Evolutionary conservation across 2,888 invertebrate genomes (phyloP).

Genomic region (Dolichopus griseipennis): DNA sequence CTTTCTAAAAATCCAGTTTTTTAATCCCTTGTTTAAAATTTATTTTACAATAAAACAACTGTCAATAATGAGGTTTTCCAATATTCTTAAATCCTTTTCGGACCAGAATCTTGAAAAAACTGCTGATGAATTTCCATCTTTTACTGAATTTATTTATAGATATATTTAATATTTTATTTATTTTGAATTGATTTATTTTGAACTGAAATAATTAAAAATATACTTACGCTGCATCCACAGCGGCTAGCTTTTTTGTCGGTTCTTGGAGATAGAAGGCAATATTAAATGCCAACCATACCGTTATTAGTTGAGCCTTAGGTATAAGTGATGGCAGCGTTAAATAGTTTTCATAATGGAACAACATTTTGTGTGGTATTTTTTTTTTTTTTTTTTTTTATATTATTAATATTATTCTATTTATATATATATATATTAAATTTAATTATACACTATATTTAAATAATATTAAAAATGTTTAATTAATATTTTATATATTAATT

Average conservation of each 20-base stretch:
- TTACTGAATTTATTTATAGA: too few species aligned
- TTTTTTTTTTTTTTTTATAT: constrained; percentile 7
- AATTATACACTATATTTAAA: not conserved
- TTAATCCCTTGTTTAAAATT: too few species aligned
- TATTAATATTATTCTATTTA: constrained; percentile 4
- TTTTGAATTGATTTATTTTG: not conserved
- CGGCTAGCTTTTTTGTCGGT: constrained; percentile 36
- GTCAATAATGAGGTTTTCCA: too few species aligned
- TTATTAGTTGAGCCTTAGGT: constrained; percentile 38
- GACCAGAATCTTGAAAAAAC: too few species aligned
- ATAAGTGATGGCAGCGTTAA: constrained; percentile 23
- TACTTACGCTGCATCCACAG: constrained; percentile 45
- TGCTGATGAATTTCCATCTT: too few species aligned
- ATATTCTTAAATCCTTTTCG: too few species aligned
- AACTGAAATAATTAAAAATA: not conserved
- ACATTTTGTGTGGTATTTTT: constrained; percentile 14
- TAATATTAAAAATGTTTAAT: too few species aligned
- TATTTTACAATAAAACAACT: too few species aligned
- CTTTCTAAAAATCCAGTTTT: too few species aligned
- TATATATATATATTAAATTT: not conserved
- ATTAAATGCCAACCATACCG: constrained; percentile 43
- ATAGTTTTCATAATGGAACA: constrained; percentile 22
- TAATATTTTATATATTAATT: not conserved
- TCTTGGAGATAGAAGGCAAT: constrained; percentile 42
- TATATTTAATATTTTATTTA: too few species aligned